Base-by-base conservation (phyloP, 2,113 vertebrate species). In the Neolamprologus kungweensis region DNA sequence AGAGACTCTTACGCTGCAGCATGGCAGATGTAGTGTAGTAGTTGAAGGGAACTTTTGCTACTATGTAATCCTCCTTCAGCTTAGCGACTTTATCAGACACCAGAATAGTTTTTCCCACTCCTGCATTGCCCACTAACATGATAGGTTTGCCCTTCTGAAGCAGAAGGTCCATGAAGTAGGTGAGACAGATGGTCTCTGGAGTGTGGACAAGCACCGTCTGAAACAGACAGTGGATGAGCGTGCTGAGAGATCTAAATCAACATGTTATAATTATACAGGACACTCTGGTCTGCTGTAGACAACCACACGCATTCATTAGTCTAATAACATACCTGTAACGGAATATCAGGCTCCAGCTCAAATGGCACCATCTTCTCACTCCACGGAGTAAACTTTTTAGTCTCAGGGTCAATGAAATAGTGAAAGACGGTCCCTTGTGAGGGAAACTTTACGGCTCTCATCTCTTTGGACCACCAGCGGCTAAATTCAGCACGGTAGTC, bases 351-450 rank as follows among this genome's bases (percentile, higher is more conserved):
- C 83, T 97, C 95, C 86, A 95, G 94, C 92, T 97, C 96, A 94
- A 96, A 96, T 10, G 83, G 87, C 82, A 92, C 53, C 90, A 93
- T 92, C 91, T 95, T 96, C 92, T 97, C 96, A n/a, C 93, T 96
- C 95, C 93, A 95, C 35, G 94, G 95, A 54, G 93, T 96, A 91
- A 97, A 97, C 89, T 96, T 98, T 88, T 97, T 97, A 55, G 93
- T 96, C 81, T 96, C 96, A n/a, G 95, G 89, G 93, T 97, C 95
- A 73, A 97, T 94, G 85, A 95, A 97, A 90, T 97, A 98, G 96
- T 98, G 97, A 94, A 98, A 98, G 90, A 98, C 96, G 6, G 96
- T 96, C 81, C 97, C 97, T 91, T 95, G 91, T 33, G 96, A 97
- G 40, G 96, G 96, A 93, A 97, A 97, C 90, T 96, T 97, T 88